Evolutionary conservation across 2,888 invertebrate genomes (phyloP).

Genomic region (Hydrotaea diabolus): DNA sequence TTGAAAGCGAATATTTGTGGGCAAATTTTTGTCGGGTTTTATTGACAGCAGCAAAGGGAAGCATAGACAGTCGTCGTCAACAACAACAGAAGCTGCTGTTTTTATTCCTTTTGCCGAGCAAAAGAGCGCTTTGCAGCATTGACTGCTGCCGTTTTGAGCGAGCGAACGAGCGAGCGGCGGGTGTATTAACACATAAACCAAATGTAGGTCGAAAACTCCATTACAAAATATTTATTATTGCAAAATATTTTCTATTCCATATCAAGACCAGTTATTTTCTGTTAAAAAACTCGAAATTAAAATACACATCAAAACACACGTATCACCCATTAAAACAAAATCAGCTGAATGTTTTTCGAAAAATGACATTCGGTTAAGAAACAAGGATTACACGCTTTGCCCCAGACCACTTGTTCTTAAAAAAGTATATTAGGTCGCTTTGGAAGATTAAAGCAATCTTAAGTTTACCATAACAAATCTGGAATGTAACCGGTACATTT

Average conservation of each 20-base stretch:
- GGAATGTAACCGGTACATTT: no score
- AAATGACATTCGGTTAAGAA: not conserved
- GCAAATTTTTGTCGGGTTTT: not conserved
- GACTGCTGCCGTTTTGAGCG: not conserved
- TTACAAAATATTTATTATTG: slow-evolving; percentile 24
- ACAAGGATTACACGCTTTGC: no score
- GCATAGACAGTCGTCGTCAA: no score
- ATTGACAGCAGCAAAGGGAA: not conserved
- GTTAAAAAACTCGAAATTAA: no score
- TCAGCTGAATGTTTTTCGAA: not conserved
- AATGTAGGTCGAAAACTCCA: slow-evolving; percentile 64
- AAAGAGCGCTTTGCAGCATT: slow-evolving; percentile 14
- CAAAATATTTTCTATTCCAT: no score
- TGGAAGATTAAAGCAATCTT: no score
- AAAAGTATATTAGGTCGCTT: no score
- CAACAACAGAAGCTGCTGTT: not conserved
- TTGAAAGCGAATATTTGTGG: not conserved
- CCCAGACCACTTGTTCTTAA: no score
- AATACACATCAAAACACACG: not conserved
- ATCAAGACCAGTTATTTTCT: no score
- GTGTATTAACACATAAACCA: slow-evolving; percentile 26
- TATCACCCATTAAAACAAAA: not conserved
- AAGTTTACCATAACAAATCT: no score
- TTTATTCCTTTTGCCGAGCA: not conserved
- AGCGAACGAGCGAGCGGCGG: not conserved